Conservation (phyloP, 2,113 vertebrate species). For the Mionectes macconnelli region DNA sequence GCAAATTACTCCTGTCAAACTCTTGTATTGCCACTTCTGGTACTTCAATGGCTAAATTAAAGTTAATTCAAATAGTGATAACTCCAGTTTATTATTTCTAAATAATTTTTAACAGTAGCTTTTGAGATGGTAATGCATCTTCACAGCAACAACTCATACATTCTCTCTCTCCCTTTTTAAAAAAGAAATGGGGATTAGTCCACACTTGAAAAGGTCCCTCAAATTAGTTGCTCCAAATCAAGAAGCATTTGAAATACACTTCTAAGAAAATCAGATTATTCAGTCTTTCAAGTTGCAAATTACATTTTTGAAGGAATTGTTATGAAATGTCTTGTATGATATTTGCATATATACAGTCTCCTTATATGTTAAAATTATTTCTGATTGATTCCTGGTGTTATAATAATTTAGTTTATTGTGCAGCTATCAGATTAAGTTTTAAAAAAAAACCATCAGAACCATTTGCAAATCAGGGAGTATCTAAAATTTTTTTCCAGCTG, state of each 20-base stretch:
- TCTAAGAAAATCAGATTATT: conserved; percentile 29
- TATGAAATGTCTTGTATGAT: not conserved
- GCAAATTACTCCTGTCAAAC: not conserved
- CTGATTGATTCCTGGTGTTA: not conserved
- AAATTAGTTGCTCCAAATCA: conserved; percentile 6
- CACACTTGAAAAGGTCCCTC: not conserved
- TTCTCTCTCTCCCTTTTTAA: not conserved
- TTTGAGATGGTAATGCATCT: not conserved
- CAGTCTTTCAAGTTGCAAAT: not conserved
- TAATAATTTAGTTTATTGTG: not conserved
- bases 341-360: not conserved
- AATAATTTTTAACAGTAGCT: not conserved
- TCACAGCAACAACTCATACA: not conserved
- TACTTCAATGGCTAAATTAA: not conserved
- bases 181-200: not conserved
- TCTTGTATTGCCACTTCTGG: not conserved
- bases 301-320: not conserved
- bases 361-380: not conserved
- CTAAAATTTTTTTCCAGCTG: not conserved
- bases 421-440: not conserved
- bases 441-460: not conserved
- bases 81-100: not conserved
- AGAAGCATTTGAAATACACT: not conserved
- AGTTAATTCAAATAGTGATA: not conserved
- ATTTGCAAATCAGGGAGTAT: not conserved